These are phyloP conservation scores for Platyscapa corneri DNA, from an alignment of 1,140 invertebrate species.

Conservation along the genomic window DNA sequence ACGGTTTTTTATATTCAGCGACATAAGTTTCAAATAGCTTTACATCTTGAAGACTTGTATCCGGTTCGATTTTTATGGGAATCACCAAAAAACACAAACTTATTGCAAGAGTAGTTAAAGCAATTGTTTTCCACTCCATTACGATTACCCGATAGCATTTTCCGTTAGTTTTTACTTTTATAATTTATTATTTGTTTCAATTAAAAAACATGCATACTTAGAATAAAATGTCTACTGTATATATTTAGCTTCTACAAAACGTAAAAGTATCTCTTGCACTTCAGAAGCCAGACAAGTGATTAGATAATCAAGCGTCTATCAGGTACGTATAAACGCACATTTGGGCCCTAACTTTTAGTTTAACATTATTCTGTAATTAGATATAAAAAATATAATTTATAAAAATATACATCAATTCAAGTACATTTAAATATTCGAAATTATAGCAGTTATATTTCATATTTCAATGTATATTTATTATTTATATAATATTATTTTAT, in stretches of 20 bases:
- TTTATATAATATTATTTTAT: too few relatives aligned
- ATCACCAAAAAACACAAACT: slow-evolving; percentile 74
- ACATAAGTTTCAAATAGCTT: slow-evolving; percentile 79
- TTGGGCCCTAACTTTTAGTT: background rate
- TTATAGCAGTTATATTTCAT: too few relatives aligned
- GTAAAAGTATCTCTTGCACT: background rate
- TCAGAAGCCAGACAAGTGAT: background rate
- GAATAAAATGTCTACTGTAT: background rate
- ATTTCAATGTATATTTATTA: too few relatives aligned
- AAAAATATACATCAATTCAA: too few relatives aligned
- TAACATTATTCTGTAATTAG: too few relatives aligned
- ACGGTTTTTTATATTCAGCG: slow-evolving; percentile 80
- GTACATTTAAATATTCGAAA: too few relatives aligned
- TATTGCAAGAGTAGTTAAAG: slow-evolving; percentile 63
- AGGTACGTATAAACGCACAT: background rate
- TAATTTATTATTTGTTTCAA: background rate
- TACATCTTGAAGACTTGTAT: slow-evolving; percentile 62
- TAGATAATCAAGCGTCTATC: background rate
- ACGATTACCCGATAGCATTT: slow-evolving; percentile 40
- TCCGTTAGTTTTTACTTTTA: background rate
- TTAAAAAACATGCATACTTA: background rate
- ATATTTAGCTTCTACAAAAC: background rate
- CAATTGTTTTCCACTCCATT: slow-evolving; percentile 72
- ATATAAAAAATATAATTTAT: too few relatives aligned
- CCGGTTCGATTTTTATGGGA: slow-evolving; percentile 69